Conservation (phyloP, 2,888 invertebrate genomes). For the Halictus quadricinctus region DNA sequence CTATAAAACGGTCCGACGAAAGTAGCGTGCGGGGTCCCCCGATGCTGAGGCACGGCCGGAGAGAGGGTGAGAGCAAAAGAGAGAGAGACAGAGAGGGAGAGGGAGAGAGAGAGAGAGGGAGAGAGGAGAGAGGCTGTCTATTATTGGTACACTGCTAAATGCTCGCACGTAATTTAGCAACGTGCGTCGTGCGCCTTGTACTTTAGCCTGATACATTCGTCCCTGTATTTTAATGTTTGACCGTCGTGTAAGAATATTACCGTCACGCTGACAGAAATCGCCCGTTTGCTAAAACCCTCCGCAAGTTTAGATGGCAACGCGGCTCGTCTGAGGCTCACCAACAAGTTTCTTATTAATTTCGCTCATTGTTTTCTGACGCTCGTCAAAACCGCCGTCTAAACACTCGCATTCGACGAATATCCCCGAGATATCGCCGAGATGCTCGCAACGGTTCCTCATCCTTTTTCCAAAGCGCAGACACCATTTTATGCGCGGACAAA, state of each 20-base stretch:
- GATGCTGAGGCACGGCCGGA: constrained; percentile 29
- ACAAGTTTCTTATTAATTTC: constrained; percentile 40
- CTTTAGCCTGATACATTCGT: constrained; percentile 52
- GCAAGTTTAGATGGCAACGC: constrained; percentile 27
- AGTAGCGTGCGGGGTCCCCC: constrained; percentile 54
- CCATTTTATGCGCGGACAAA: neutral
- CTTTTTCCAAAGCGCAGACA: too few species aligned
- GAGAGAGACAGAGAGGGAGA: neutral
- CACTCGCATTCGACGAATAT: neutral
- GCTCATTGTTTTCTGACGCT: neutral
- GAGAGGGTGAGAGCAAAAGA: neutral
- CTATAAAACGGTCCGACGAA: constrained; percentile 63
- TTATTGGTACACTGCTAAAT: constrained; percentile 64
- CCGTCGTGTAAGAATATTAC: constrained; percentile 39
- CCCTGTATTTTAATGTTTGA: constrained; percentile 57
- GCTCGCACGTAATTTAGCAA: constrained; percentile 64
- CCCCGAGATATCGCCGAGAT: neutral
- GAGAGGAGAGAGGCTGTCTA: constrained; percentile 54
- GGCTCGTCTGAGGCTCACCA: constrained; percentile 5
- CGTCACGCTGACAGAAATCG: constrained; percentile 50
- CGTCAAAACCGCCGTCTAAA: neutral
- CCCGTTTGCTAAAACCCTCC: constrained; percentile 44
- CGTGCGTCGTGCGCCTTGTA: constrained; percentile 42
- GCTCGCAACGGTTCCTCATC: neutral
- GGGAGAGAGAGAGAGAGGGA: neutral